These are phyloP conservation scores for Zaprionus nigranus DNA, from an alignment of 1,140 invertebrate species.

Conservation along the genomic window DNA sequence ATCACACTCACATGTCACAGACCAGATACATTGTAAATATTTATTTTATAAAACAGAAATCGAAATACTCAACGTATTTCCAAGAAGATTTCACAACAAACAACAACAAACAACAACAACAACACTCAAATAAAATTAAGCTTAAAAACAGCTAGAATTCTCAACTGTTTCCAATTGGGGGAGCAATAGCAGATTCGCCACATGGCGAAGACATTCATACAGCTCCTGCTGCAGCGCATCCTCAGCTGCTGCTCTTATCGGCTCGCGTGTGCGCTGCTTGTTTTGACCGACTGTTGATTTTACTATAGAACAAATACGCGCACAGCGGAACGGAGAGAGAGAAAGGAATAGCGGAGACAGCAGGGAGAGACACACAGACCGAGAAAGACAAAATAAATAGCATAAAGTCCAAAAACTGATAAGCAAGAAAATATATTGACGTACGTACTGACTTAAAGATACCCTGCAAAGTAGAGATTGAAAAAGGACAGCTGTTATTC, in stretches of 20 bases:
- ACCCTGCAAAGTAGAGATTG: not conserved
- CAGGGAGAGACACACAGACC: not conserved
- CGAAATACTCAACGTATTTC: not conserved
- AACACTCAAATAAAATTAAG: not conserved
- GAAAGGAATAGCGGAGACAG: not conserved
- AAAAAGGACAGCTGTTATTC: too few species aligned
- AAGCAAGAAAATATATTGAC: conserved; percentile 50
- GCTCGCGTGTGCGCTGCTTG: conserved; percentile 23
- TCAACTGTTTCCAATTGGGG: not conserved
- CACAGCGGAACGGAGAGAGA: conserved; percentile 35
- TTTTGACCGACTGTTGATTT: conserved; percentile 61
- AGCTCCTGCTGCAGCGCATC: not conserved
- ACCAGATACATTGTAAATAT: not conserved
- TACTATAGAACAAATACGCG: conserved; percentile 72
- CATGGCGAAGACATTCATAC: not conserved
- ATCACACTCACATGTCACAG: not conserved
- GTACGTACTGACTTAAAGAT: not conserved
- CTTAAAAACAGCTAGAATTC: not conserved
- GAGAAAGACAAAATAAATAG: conserved; percentile 65
- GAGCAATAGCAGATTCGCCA: not conserved
- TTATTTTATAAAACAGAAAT: not conserved
- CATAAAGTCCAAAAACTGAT: conserved; percentile 77
- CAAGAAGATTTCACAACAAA: not conserved
- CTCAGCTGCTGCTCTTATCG: conserved; percentile 23
- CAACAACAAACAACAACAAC: not conserved